Evolutionary conservation across 1,140 invertebrate species (phyloP).

Genomic region (Probaryconus sp.): DNA sequence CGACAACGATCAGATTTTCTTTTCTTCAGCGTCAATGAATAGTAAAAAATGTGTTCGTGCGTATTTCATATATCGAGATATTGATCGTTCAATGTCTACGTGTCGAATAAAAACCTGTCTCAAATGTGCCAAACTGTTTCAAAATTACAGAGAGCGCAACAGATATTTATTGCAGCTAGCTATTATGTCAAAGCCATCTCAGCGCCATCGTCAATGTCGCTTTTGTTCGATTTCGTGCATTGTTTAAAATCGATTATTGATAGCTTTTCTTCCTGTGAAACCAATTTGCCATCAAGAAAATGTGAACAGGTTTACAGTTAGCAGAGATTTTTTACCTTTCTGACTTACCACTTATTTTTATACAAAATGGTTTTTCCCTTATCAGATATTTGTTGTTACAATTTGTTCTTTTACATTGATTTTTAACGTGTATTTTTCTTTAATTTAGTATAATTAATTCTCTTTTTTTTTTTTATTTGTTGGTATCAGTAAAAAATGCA

Average conservation of each 20-base stretch:
- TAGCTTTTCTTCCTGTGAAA: slow-evolving; percentile 2
- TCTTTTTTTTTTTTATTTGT: too few relatives aligned
- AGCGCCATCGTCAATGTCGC: background rate
- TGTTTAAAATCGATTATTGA: slow-evolving; percentile 3
- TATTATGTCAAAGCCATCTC: background rate
- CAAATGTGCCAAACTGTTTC: background rate
- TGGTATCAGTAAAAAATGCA: too few relatives aligned
- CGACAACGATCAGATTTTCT: too few relatives aligned
- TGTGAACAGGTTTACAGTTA: too few relatives aligned
- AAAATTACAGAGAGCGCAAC: background rate
- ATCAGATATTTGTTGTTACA: too few relatives aligned
- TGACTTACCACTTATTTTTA: too few relatives aligned
- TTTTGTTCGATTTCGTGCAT: slow-evolving; percentile 8
- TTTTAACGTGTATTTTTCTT: background rate
- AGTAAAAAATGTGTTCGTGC: background rate
- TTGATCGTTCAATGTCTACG: background rate
- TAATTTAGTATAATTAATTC: slow-evolving; percentile 4
- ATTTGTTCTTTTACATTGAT: too few relatives aligned
- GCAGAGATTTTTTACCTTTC: too few relatives aligned
- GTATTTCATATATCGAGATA: background rate
- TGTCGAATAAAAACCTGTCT: background rate
- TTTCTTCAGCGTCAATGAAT: too few relatives aligned
- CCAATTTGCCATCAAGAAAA: background rate
- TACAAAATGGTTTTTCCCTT: too few relatives aligned
- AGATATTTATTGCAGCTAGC: background rate